phyloP scores from a whole-genome alignment of 2,113 vertebrate genomes.

The Nothobranchius furzeri region DNA sequence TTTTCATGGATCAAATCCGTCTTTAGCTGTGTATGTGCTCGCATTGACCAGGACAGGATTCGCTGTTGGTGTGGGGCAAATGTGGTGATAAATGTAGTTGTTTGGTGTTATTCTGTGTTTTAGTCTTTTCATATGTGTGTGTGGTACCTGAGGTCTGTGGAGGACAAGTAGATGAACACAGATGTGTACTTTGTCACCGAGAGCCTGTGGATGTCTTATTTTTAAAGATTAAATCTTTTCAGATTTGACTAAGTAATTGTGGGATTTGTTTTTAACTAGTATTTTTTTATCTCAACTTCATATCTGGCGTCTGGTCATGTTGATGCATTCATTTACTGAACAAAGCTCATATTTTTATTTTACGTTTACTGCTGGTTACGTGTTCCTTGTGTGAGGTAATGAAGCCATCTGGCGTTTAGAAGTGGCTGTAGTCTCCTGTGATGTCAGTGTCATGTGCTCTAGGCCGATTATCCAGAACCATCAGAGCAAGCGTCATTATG shows the following conservation, averaged over 20 bases:
- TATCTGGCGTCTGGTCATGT: no score
- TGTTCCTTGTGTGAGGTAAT: conserved; percentile 14
- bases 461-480: conserved; percentile 22
- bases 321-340: no score
- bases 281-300: no score
- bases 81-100: conserved; percentile 41
- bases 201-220: no score
- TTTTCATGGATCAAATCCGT: conserved; percentile 42
- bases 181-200: no score
- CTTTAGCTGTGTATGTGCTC: conserved; percentile 46
- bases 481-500: conserved; percentile 50
- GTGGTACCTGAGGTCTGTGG: conserved; percentile 8
- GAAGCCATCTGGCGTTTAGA: conserved; percentile 7
- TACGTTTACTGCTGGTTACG: no score
- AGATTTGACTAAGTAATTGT: no score
- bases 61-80: conserved; percentile 35
- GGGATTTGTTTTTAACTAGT: no score
- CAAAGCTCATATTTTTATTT: no score
- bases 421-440: conserved; percentile 18
- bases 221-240: no score
- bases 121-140: conserved; percentile 22
- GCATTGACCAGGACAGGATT: conserved; percentile 67
- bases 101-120: conserved; percentile 23
- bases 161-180: no score
- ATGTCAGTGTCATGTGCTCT: conserved; percentile 23